Evolutionary conservation across 2,113 vertebrate species (phyloP), one percentile per base, ranked within the genome.

Genomic region (Upupa epops): DNA sequence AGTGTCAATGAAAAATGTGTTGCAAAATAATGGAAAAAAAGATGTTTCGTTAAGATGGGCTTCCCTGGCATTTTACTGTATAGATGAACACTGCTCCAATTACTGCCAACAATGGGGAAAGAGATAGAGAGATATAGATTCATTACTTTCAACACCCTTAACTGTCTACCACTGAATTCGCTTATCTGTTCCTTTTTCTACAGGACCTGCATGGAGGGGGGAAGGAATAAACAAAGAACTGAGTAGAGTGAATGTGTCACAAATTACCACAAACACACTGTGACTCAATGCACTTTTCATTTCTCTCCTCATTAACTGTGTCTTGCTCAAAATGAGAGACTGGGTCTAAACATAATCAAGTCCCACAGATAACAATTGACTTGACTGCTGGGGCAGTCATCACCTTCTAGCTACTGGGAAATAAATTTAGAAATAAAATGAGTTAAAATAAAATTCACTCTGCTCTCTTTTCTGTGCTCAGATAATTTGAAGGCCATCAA

Each of bases 231-330:
- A 98, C 96, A 97, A 97, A 97, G 96, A 96, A 97, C 92, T 54
- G 95, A 96, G 95, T 94, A 89, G 95, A 97, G 95, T 96, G 94
- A 97, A 97, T 97, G 96, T 97, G 97, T 97, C 97, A 96, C 98
- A 97, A 97, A 98, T 98, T 97, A 98, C 97, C 96, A 96, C 97
- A 97, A 97, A 98, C 96, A 97, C 97, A 97, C 96, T 97, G 96
- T 95, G 97, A 97, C 97, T 97, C 93, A 82, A 96, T 93, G 95
- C 94, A 95, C 97, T 98, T 97, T 98, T 97, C 97, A 97, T 98
- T 98, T 98, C 97, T 97, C 97, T 98, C 96, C 97, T 98, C 98
- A 98, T 98, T 98, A 97, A 97, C 97, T 97, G 97, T 97, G 96
- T 97, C 97, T 98, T 97, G 92, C 97, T 98, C 97, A 96, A 97